phyloP scores from a whole-genome alignment of 2,113 vertebrate species.

The Leptocoma aspasia region DNA sequence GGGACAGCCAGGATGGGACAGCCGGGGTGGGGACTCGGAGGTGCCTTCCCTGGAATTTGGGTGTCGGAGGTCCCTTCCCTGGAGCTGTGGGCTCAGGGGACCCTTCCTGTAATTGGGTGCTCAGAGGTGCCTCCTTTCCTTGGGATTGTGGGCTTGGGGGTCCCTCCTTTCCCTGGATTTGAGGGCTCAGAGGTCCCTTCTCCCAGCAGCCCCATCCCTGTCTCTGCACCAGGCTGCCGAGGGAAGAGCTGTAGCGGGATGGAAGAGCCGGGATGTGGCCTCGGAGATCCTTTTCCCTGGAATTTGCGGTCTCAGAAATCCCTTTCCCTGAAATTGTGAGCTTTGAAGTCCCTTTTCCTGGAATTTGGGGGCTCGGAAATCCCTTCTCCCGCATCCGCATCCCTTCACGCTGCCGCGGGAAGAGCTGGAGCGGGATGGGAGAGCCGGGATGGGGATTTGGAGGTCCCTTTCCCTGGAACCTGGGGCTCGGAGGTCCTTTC shows the following conservation, averaged over 20 bases:
- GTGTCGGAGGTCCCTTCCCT: not conserved
- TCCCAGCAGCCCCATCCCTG: not conserved
- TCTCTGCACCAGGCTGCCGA: not conserved
- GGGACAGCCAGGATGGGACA: not conserved
- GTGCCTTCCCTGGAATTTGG: not conserved
- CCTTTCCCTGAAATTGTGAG: too few relatives aligned
- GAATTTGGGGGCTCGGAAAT: too few relatives aligned
- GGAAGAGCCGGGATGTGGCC: not conserved
- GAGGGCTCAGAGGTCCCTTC: accelerated
- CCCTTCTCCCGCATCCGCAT: too few relatives aligned
- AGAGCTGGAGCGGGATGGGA: too few relatives aligned
- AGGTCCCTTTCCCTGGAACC: not conserved
- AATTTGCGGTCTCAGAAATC: too few relatives aligned
- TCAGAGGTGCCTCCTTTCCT: not conserved
- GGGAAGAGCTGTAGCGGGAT: not conserved
- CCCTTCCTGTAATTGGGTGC: accelerated
- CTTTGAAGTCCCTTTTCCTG: too few relatives aligned
- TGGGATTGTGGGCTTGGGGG: accelerated
- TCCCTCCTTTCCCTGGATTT: not conserved
- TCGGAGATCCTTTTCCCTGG: not conserved
- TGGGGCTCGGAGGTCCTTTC: too few relatives aligned
- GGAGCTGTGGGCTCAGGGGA: not conserved
- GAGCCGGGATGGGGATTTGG: too few relatives aligned
- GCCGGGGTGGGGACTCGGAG: too few relatives aligned
- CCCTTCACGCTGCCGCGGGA: too few relatives aligned